A percentile compares a stretch with the other conserved stretches of the same genome.
Conservation (phyloP, 1,140 invertebrate genomes). For the Oreohelix idahoensis region DNA sequence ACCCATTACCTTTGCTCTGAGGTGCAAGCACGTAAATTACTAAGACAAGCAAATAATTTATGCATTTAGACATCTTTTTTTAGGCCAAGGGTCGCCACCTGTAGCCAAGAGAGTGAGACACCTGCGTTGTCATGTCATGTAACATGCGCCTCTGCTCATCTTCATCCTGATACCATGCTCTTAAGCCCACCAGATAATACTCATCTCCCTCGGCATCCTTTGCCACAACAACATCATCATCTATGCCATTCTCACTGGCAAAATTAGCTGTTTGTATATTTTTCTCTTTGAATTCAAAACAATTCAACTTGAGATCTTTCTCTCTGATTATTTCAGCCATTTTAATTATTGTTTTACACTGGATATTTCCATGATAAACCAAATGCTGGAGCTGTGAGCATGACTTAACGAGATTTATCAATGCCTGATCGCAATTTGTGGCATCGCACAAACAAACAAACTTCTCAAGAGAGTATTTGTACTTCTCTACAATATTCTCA, state of each 20-base stretch:
- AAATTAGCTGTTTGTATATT: neutral
- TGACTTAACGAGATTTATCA: neutral
- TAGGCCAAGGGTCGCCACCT: neutral
- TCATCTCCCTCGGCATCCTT: neutral
- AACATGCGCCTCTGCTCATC: neutral
- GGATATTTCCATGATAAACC: constrained; percentile 4
- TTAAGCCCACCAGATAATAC: constrained; percentile 11
- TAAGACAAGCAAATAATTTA: too few relatives aligned
- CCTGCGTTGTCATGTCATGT: neutral
- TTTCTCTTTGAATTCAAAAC: constrained; percentile 24
- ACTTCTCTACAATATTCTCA: neutral
- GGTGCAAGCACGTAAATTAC: too few relatives aligned
- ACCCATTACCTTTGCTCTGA: too few relatives aligned
- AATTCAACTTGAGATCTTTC: neutral
- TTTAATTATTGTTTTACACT: constrained; percentile 8
- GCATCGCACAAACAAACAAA: constrained; percentile 31
- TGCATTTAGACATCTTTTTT: too few relatives aligned
- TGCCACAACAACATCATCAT: constrained; percentile 8
- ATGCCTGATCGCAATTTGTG: constrained; percentile 15
- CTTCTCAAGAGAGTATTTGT: neutral
- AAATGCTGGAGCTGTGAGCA: constrained; percentile 8
- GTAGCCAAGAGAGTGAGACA: constrained; percentile 4
- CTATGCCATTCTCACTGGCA: neutral
- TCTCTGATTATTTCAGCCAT: constrained; percentile 17
- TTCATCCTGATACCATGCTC: constrained; percentile 10